A percentile compares a stretch with the other conserved stretches of the same genome.
These are phyloP conservation scores for Diplazon laetatorius DNA, from an alignment of 2,888 invertebrate genomes.

Conservation along the genomic window DNA sequence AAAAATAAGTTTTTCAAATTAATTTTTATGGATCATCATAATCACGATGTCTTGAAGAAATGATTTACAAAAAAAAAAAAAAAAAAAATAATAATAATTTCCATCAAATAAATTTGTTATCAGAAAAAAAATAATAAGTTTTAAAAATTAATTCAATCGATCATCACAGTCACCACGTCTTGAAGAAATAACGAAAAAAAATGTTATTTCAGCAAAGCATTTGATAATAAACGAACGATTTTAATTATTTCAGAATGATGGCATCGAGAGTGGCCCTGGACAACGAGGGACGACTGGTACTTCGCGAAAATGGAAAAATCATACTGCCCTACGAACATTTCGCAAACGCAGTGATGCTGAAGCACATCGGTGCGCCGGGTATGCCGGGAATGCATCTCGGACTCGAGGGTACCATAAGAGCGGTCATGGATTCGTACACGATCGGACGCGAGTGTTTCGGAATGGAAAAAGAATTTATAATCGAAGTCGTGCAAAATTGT, in stretches of 20 bases:
- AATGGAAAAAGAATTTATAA: conserved; percentile 95
- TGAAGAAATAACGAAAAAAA: too few species aligned
- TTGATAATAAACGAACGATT: neutral
- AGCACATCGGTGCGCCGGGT: conserved; percentile 90
- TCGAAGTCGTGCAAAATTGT: conserved; percentile 94
- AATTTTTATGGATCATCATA: too few species aligned
- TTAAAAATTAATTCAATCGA: too few species aligned
- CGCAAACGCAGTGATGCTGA: conserved; percentile 95
- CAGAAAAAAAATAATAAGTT: too few species aligned
- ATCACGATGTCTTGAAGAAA: too few species aligned
- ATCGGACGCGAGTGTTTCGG: conserved; percentile 92
- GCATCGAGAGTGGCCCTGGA: conserved; percentile 93
- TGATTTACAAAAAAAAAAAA: too few species aligned
- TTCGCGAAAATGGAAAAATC: conserved; percentile 94
- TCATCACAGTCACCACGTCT: too few species aligned
- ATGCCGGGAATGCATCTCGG: conserved; percentile 93
- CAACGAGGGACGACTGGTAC: conserved; percentile 91
- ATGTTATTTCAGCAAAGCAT: neutral
- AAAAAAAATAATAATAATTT: too few species aligned
- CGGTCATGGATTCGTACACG: conserved; percentile 93
- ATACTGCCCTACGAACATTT: conserved; percentile 95
- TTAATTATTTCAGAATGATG: conserved; percentile 87
- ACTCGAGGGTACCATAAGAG: conserved; percentile 92
- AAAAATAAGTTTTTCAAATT: too few species aligned
- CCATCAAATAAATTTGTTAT: too few species aligned